Base-by-base conservation (phyloP, 2,888 invertebrate genomes). In the Phrixothrix hirtus region DNA sequence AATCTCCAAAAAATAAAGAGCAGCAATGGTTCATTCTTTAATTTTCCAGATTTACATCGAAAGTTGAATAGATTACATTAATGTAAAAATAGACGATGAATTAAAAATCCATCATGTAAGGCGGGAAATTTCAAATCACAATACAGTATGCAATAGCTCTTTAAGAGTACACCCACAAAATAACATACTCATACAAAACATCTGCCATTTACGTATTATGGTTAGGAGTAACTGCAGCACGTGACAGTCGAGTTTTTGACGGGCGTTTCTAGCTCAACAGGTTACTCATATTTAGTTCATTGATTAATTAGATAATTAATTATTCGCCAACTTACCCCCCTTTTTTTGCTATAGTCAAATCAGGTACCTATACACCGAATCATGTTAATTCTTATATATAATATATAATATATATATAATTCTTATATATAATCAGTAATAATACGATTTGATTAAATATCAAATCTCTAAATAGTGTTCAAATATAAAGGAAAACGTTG, bases 151-250 rank as follows among this genome's bases (percentile, higher is more conserved):
- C 50, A 50, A 43, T 43, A 27, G 52, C 17, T 10, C 31, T 39
- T 41, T 11, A n/a, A 45, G 29, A 47, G 37, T 48, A 25, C 29
- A 48, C 37, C 34, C 29, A 54, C 32, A 42, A 16, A 12, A 42
- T 38, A 32, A 32, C 36, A 46, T 29, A 44, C 14, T 39, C 35
- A 2, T 25, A 32, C 10, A 36, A 16, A 38, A 50, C 55, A 55
- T 50, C 54, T 54, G 55, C 50, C 16, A 46, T 37, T 49, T 42
- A 17, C 32, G 39, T 45, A 45, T 51, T 47, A 48, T 41, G 45
- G 46, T 35, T 27, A 49, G 44, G 44, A 45, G 44, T 44, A 47
- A 44, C 45, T 29, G 30, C 27, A 16, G 44, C 54, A 54, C 54
- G 54, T 49, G 54, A 31, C 44, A 26, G 32, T 13, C 27, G 38